phyloP scores from a whole-genome alignment of 2,888 invertebrate genomes.

The Tinea semifulvella region DNA sequence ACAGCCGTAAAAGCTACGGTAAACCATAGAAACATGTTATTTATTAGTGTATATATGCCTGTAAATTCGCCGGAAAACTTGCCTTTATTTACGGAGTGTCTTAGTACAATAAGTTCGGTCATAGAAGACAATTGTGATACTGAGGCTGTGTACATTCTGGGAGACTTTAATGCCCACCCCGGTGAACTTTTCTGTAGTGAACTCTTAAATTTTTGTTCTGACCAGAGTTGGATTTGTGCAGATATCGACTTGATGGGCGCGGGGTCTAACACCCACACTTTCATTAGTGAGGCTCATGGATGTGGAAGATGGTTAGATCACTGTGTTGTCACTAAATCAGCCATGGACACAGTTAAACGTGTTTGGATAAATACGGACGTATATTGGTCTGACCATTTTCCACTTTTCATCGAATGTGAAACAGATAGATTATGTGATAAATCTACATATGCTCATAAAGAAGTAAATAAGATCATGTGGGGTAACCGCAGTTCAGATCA shows the following conservation, averaged over 20 bases:
- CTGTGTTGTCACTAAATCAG: constrained; percentile 15
- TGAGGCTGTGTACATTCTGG: constrained; percentile 12
- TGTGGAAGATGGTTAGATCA: constrained; percentile 18
- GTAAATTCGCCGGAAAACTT: constrained; percentile 2
- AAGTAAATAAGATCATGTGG: too few species aligned
- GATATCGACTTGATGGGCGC: constrained; percentile 17
- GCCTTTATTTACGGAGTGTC: constrained; percentile 13
- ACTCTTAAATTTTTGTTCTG: constrained; percentile 16
- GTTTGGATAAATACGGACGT: constrained; percentile 15
- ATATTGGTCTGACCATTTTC: constrained; percentile 19
- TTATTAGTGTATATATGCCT: constrained; percentile 14
- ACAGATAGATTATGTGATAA: too few species aligned
- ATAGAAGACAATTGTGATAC: constrained; percentile 15
- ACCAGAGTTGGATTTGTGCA: constrained; percentile 15
- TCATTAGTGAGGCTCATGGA: constrained; percentile 15
- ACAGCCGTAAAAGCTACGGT: background rate
- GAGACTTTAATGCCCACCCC: constrained; percentile 16
- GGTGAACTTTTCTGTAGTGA: constrained; percentile 15
- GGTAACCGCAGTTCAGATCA: too few species aligned
- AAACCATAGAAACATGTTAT: background rate
- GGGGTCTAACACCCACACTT: constrained; percentile 12
- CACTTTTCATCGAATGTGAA: constrained; percentile 17
- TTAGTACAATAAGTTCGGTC: constrained; percentile 16
- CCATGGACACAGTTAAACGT: constrained; percentile 9
- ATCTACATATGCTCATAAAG: too few species aligned